Evolutionary conservation across 2,113 vertebrate species (phyloP), one percentile per base, ranked within the genome.

Genomic region (Martes martes): DNA sequence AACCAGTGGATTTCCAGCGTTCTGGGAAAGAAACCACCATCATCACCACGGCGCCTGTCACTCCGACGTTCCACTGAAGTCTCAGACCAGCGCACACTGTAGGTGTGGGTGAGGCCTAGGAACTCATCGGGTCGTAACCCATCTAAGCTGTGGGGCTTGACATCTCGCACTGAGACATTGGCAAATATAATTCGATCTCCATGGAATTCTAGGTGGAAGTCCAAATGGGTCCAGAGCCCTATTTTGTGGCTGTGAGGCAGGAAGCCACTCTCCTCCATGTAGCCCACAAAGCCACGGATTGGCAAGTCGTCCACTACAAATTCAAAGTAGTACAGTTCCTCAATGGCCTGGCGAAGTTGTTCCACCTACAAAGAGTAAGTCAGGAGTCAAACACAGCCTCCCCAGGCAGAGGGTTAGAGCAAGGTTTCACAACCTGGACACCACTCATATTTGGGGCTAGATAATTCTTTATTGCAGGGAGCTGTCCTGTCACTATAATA

Each of bases 1-100:
- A 99, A 98, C 99, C 99, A 99, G 96, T 99, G 99, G 98, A 99
- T 99, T 98, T 99, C 99, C 97, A 99, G 98, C 1, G 99, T 99
- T 97, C 99, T 99, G 15, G 99, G 99, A 97, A 99, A 99, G 98
- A 99, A 99, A 1, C 99, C 99, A 65, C 99, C 98, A 94, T 99
- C 99, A 19, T 99, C 96, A 42, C 99, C 99, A 3, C 99, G 99
- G 16, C 99, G 98, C 15, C 99, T 98, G 87, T 99, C 99, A 0
- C 99, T 99, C 59, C 99, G 98, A 7, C 96, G 98, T 4, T 98
- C 95, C 47, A 99, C 98, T 6, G 97, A 67, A 42, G 99, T 99
- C 97, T 99, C 99, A 21, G 99, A 99, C 99, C 99, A 99, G 95
- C 47, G 99, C 92, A 99, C 99, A 8, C 99, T 99, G 96, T 99